Evolutionary conservation across 2,113 vertebrate species (phyloP).

Genomic region (Callospermophilus lateralis): DNA sequence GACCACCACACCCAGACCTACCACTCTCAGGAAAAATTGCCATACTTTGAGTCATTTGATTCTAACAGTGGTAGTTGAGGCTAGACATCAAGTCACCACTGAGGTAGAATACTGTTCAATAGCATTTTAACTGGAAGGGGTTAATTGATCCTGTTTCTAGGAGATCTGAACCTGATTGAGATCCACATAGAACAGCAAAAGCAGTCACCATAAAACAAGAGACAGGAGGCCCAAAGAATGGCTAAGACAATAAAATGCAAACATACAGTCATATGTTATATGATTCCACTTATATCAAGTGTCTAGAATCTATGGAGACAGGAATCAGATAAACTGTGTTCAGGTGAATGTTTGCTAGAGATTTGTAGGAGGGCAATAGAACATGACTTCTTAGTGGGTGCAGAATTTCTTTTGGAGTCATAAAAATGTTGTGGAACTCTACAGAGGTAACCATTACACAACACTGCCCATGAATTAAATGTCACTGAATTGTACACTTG

Average conservation of each 20-base stretch:
- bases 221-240: too few relatives aligned
- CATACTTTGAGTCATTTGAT: not conserved
- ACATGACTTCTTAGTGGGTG: not conserved
- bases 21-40: not conserved
- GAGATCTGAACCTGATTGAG: not conserved
- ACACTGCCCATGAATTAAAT: not conserved
- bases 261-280: not conserved
- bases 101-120: not conserved
- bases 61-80: not conserved
- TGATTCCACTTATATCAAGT: not conserved
- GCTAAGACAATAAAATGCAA: too few relatives aligned
- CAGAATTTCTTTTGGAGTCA: not conserved
- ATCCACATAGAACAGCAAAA: not conserved
- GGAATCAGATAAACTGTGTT: not conserved
- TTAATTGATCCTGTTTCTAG: not conserved
- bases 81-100: not conserved
- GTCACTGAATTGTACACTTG: not conserved
- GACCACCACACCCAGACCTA: too few relatives aligned
- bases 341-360: not conserved
- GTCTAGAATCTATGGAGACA: not conserved
- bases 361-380: fast-evolving
- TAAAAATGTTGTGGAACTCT: not conserved
- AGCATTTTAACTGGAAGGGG: not conserved
- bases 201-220: not conserved
- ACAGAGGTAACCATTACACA: not conserved